Conservation (phyloP, 1,140 invertebrate species). For the Pseudoatta argentina region DNA sequence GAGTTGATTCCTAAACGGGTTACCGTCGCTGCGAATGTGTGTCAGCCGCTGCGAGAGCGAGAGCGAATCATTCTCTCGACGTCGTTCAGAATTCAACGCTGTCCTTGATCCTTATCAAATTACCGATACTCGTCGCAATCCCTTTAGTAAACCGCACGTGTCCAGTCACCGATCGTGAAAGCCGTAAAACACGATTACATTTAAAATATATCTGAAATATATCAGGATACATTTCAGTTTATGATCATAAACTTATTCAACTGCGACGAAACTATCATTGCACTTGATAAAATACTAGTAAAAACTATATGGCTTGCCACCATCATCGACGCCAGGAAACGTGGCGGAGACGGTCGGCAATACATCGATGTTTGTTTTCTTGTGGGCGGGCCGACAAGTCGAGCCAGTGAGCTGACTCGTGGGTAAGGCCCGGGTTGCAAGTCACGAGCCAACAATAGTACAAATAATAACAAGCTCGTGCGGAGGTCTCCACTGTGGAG, state of each 20-base stretch:
- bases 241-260: neutral
- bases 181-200: neutral
- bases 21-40: constrained; percentile 32
- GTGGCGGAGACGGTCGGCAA: constrained; percentile 49
- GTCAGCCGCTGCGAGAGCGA: constrained; percentile 29
- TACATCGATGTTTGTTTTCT: constrained; percentile 81
- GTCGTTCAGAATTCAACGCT: constrained; percentile 33
- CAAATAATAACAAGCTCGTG: constrained; percentile 85
- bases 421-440: constrained; percentile 81
- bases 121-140: constrained; percentile 20
- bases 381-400: constrained; percentile 79
- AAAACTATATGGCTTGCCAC: constrained; percentile 18
- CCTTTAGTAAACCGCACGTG: constrained; percentile 20
- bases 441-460: constrained; percentile 86
- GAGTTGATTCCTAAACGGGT: constrained; percentile 38
- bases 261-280: neutral
- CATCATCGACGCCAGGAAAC: constrained; percentile 60
- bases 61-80: constrained; percentile 27
- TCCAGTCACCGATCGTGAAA: constrained; percentile 1
- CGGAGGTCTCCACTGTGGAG: constrained; percentile 74
- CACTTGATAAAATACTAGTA: neutral
- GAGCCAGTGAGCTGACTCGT: constrained; percentile 65
- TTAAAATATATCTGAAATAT: neutral
- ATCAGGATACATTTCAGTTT: neutral
- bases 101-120: constrained; percentile 43